A percentile compares a stretch with the other conserved stretches of the same genome.
Conservation (phyloP, 2,888 invertebrate genomes). For the Ophion slaviceki region DNA sequence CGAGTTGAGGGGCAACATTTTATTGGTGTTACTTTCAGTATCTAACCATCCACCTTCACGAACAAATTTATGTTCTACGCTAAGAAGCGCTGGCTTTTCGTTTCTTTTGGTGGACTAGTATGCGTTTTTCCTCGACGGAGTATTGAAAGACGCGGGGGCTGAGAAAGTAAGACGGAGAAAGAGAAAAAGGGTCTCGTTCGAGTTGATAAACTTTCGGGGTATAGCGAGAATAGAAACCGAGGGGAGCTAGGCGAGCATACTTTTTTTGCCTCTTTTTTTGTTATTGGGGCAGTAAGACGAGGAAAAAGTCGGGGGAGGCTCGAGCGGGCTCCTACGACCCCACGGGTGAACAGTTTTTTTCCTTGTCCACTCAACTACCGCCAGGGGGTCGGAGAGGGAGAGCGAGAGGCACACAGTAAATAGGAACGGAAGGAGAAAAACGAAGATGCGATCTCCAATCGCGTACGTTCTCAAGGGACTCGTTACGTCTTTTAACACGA, state of each 20-base stretch:
- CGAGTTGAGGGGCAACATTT: too few relatives aligned
- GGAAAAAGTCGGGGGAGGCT: background rate
- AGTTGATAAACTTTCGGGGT: conserved; percentile 6
- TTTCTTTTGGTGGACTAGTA: too few relatives aligned
- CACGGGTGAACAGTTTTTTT: background rate
- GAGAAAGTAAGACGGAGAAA: background rate
- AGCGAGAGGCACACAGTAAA: too few relatives aligned
- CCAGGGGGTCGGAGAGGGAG: background rate
- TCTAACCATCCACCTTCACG: too few relatives aligned
- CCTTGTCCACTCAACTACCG: conserved; percentile 1
- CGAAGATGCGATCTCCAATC: conserved; percentile 4
- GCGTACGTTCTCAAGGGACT: conserved; percentile 2
- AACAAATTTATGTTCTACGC: too few relatives aligned
- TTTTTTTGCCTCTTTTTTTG: conserved; percentile 22
- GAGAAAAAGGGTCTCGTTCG: conserved; percentile 4
- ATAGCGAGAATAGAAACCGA: conserved; percentile 35
- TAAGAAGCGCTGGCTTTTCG: too few relatives aligned
- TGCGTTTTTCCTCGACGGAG: too few relatives aligned
- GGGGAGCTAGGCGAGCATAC: conserved; percentile 14
- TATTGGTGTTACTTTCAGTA: too few relatives aligned
- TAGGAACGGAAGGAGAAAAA: background rate
- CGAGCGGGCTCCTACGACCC: background rate
- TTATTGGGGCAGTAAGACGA: conserved; percentile 51
- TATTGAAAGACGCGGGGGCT: background rate
- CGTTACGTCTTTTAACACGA: conserved; percentile 21